These are phyloP conservation scores for Drosophila fungiperda DNA, from an alignment of 2,888 invertebrate genomes.

Conservation along the genomic window DNA sequence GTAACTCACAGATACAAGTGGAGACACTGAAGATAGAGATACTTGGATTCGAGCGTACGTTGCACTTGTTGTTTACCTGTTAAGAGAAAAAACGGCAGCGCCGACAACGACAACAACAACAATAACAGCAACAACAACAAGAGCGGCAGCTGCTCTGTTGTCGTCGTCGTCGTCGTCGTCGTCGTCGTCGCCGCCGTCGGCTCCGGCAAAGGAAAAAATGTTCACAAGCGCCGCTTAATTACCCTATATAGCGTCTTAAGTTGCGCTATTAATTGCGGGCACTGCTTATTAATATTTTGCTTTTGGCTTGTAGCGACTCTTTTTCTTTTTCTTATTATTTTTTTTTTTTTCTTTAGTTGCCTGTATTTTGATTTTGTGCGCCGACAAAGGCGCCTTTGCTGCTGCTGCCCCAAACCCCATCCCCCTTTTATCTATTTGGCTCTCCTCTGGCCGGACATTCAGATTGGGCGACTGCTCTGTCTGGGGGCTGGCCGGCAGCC, in stretches of 20 bases:
- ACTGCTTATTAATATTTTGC: conserved; percentile 79
- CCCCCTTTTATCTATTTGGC: conserved; percentile 4
- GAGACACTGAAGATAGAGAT: conserved; percentile 49
- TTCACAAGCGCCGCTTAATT: conserved; percentile 81
- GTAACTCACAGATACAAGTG: conserved; percentile 18
- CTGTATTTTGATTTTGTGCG: conserved; percentile 54
- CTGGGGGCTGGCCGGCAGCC: conserved; percentile 77
- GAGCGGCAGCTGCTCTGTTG: conserved; percentile 34
- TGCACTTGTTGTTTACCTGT: conserved; percentile 79
- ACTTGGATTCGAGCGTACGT: conserved; percentile 65
- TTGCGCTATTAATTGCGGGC: conserved; percentile 82
- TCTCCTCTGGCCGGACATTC: conserved; percentile 11
- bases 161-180: conserved; percentile 14
- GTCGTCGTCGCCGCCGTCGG: conserved; percentile 51
- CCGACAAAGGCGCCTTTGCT: conserved; percentile 71
- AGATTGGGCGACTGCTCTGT: conserved; percentile 51
- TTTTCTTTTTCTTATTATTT: conserved; percentile 6
- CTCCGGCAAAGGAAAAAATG: conserved; percentile 75
- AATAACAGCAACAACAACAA: conserved; percentile 11
- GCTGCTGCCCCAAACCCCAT: conserved; percentile 2
- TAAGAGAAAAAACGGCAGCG: conserved; percentile 59
- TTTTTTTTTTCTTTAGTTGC: conserved; percentile 5
- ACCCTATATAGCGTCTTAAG: conserved; percentile 82
- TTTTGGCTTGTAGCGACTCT: conserved; percentile 54
- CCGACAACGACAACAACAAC: conserved; percentile 40